Evolutionary conservation across 37 sponge, comb jelly and placozoan species (phyloP).

Genomic region (Amphimedon queenslandica): DNA sequence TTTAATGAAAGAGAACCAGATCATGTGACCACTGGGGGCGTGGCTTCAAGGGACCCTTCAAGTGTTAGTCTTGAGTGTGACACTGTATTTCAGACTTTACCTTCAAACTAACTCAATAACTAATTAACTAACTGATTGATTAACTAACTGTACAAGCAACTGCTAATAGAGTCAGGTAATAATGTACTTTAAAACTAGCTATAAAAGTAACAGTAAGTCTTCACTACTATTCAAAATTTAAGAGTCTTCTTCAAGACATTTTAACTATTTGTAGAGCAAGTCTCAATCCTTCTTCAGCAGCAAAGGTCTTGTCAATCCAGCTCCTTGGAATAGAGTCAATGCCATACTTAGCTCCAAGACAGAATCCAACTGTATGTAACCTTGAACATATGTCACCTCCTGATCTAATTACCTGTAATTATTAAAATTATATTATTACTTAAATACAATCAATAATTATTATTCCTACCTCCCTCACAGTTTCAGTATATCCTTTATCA

Average conservation of each 20-base stretch:
- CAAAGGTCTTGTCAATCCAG: conserved; percentile 54
- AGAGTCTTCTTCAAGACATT: too few species aligned
- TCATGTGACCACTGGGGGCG: not conserved
- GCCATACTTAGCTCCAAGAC: conserved; percentile 71
- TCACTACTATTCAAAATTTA: too few species aligned
- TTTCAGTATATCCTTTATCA: conserved; percentile 24
- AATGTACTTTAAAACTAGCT: too few species aligned
- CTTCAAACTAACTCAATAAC: not conserved
- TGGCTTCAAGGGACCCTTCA: too few species aligned
- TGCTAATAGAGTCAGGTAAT: too few species aligned
- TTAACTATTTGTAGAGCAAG: conserved; percentile 34
- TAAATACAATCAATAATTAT: not conserved
- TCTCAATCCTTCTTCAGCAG: conserved; percentile 28
- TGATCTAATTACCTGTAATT: conserved; percentile 3
- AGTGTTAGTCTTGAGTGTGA: not conserved
- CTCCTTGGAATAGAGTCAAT: conserved; percentile 54
- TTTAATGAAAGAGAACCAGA: not conserved
- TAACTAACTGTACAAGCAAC: too few species aligned
- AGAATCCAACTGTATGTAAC: conserved; percentile 52
- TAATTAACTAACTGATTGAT: too few species aligned
- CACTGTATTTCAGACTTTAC: not conserved
- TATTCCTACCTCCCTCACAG: conserved; percentile 32
- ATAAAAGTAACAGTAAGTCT: too few species aligned
- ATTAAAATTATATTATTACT: not conserved
- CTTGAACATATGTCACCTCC: conserved; percentile 64